Percentiles rank a stretch among this genome's conserved stretches.
Conservation (phyloP, 53 echinoderm and acorn worm species). For the Temnopleurus reevesii region DNA sequence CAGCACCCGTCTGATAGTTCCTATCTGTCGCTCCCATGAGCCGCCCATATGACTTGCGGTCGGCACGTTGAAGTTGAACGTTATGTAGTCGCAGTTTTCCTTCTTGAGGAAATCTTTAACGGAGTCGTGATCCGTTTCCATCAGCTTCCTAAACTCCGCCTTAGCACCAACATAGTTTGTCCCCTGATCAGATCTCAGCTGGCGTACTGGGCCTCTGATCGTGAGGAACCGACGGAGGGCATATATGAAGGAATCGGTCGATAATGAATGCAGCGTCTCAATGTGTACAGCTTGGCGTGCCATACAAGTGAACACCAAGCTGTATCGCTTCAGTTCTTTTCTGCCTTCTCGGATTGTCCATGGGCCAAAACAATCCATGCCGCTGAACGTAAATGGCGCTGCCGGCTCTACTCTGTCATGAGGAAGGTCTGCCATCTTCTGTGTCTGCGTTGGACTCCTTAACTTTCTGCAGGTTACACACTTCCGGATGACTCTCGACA, state of each 20-base stretch:
- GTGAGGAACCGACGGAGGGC: constrained; percentile 66
- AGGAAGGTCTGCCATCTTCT: constrained; percentile 78
- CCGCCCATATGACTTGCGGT: constrained; percentile 61
- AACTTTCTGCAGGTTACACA: constrained; percentile 64
- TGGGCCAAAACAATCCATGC: constrained; percentile 76
- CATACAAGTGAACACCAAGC: constrained; percentile 74
- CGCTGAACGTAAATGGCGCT: constrained; percentile 68
- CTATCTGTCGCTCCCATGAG: constrained; percentile 58
- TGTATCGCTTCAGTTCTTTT: constrained; percentile 68
- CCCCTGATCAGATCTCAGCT: constrained; percentile 69
- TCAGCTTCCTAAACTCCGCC: too few species aligned
- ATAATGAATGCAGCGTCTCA: constrained; percentile 51
- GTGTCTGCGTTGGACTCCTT: constrained; percentile 28
- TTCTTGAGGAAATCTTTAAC: constrained; percentile 47
- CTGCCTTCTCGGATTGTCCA: constrained; percentile 69
- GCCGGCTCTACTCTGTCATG: constrained; percentile 51
- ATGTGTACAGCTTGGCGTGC: constrained; percentile 77
- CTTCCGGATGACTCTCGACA: constrained; percentile 54
- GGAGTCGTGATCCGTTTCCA: constrained; percentile 54
- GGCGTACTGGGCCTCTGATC: constrained; percentile 51
- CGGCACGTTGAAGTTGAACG: constrained; percentile 58
- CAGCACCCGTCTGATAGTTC: constrained; percentile 57
- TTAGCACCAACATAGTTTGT: constrained; percentile 70
- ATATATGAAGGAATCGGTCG: constrained; percentile 76
- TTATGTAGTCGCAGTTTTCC: constrained; percentile 53